Conservation (phyloP, 1,140 invertebrate genomes). For the Orchestia grillus region DNA sequence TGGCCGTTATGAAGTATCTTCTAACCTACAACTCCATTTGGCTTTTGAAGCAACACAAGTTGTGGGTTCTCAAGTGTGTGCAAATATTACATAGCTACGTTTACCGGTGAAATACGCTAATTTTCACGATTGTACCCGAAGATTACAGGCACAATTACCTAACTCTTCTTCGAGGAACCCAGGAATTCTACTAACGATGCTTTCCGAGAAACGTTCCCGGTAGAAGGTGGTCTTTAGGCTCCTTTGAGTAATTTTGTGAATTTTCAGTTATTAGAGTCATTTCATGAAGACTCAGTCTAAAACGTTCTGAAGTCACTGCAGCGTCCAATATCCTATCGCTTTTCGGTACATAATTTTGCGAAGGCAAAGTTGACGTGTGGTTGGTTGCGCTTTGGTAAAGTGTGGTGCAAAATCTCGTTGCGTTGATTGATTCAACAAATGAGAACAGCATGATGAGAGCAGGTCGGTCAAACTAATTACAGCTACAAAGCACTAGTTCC, state of each 20-base stretch:
- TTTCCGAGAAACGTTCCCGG: not conserved
- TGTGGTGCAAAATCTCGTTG: not conserved
- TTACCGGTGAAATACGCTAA: not conserved
- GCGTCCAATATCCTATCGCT: not conserved
- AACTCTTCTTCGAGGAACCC: not conserved
- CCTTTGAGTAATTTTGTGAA: too few species aligned
- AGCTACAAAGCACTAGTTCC: not conserved
- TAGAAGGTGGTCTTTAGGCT: not conserved
- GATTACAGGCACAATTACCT: not conserved
- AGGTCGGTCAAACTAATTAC: not conserved
- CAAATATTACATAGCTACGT: too few species aligned
- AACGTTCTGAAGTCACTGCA: not conserved
- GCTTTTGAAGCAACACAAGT: not conserved
- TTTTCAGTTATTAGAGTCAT: too few species aligned
- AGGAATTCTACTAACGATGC: not conserved
- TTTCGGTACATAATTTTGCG: not conserved
- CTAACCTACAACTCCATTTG: not conserved
- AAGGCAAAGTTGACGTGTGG: not conserved
- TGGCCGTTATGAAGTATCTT: not conserved
- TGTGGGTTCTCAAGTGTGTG: not conserved
- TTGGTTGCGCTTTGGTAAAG: not conserved
- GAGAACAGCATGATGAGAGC: not conserved
- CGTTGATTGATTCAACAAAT: not conserved
- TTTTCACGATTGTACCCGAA: not conserved
- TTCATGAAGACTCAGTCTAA: not conserved